Conservation (phyloP, 2,113 vertebrate species). For the Athene noctua region DNA sequence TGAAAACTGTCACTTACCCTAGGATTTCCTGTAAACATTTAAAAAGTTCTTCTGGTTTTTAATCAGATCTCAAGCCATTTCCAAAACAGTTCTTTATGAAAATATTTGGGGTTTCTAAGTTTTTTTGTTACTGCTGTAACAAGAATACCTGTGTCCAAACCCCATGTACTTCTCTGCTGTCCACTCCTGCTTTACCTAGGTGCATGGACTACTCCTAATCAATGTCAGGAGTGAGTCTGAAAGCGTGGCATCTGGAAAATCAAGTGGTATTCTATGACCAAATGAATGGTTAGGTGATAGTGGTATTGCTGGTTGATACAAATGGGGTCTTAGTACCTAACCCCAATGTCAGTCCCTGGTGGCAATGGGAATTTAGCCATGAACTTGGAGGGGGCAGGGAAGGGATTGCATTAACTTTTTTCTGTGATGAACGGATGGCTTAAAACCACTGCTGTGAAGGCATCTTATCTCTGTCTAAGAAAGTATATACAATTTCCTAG, state of each 20-base stretch:
- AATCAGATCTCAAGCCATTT: not conserved
- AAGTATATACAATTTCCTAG: constrained; percentile 51
- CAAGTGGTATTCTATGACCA: not conserved
- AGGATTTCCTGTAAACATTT: not conserved
- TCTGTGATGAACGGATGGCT: not conserved
- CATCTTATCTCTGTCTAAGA: constrained; percentile 33
- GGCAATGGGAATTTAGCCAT: not conserved
- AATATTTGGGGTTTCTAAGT: not conserved
- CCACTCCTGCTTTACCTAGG: not conserved
- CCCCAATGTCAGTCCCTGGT: not conserved
- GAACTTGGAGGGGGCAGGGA: rapidly evolving
- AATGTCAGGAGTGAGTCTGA: not conserved
- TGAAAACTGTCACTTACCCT: not conserved
- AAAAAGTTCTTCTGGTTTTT: not conserved
- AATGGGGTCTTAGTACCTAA: not conserved
- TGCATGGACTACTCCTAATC: not conserved
- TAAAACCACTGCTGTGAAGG: not conserved
- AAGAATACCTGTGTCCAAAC: not conserved
- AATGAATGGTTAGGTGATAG: not conserved
- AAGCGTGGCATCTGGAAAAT: not conserved
- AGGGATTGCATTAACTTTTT: not conserved
- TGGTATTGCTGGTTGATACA: not conserved
- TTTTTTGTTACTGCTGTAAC: not conserved
- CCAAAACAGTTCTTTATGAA: not conserved
- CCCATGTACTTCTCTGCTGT: not conserved